A percentile compares a stretch with the other conserved stretches of the same genome.
These are phyloP conservation scores for Rallus limicola DNA, from an alignment of 2,113 vertebrate genomes.

Conservation along the genomic window DNA sequence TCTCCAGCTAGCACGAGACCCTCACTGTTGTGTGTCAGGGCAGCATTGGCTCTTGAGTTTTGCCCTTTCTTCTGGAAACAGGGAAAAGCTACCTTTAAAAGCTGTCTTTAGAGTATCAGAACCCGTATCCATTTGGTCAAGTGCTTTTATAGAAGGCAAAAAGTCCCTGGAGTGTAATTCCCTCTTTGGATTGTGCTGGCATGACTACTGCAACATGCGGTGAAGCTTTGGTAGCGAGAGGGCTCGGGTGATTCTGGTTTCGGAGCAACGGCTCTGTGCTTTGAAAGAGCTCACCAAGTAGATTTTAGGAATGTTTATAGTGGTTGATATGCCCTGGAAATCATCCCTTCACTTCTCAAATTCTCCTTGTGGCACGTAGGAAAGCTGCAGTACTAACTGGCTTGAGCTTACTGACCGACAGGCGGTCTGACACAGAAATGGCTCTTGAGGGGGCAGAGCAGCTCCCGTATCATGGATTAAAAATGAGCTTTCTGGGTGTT, in stretches of 20 bases:
- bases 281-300: background rate
- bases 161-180: background rate
- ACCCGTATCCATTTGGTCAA: background rate
- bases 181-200: background rate
- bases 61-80: background rate
- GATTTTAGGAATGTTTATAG: background rate
- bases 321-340: background rate
- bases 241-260: background rate
- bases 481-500: slow-evolving; percentile 35
- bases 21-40: background rate
- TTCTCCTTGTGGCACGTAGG: background rate
- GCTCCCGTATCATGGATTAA: background rate
- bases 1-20: background rate
- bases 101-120: background rate
- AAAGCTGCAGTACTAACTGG: background rate
- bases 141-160: background rate
- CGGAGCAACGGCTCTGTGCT: background rate
- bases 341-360: background rate
- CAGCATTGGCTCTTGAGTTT: background rate
- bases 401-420: background rate
- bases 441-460: background rate
- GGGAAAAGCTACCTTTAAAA: background rate
- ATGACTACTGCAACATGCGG: background rate
- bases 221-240: background rate
- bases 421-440: background rate